Evolutionary conservation across 2,113 vertebrate species (phyloP).

Genomic region (Spheniscus mendiculus): DNA sequence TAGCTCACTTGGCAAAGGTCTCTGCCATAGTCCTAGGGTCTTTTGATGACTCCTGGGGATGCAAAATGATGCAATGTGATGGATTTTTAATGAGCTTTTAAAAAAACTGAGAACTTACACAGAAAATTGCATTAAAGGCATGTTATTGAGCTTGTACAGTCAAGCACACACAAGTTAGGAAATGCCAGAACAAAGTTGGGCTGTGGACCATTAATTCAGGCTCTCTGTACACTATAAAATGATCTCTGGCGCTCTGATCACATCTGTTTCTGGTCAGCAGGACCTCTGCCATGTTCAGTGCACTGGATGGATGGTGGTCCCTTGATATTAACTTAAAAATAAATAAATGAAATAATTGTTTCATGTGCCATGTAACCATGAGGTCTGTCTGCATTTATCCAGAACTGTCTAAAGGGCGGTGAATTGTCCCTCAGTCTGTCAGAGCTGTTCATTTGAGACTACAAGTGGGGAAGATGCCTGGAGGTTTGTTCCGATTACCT

Average conservation of each 20-base stretch:
- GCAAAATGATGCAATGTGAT: not conserved
- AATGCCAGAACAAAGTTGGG: not conserved
- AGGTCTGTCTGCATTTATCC: not conserved
- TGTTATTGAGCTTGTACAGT: slow-evolving; percentile 1
- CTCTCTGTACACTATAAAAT: not conserved
- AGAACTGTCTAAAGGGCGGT: not conserved
- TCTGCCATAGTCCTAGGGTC: not conserved
- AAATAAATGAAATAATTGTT: not conserved
- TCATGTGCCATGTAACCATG: not conserved
- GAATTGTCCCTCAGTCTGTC: not conserved
- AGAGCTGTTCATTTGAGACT: not conserved
- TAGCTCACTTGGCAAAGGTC: slow-evolving; percentile 26
- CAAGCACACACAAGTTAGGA: not conserved
- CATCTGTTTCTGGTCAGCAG: not conserved
- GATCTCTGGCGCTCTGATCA: not conserved
- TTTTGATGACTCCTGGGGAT: not conserved
- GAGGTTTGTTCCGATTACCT: not conserved
- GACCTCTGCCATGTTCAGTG: not conserved
- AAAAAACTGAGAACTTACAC: not conserved
- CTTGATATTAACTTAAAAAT: not conserved
- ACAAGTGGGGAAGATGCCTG: not conserved
- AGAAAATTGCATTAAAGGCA: not conserved
- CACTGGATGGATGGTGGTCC: not conserved
- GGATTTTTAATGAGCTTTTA: not conserved
- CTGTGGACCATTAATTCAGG: not conserved